phyloP scores from a whole-genome alignment of 1,140 invertebrate species.

The Batillaria attramentaria region DNA sequence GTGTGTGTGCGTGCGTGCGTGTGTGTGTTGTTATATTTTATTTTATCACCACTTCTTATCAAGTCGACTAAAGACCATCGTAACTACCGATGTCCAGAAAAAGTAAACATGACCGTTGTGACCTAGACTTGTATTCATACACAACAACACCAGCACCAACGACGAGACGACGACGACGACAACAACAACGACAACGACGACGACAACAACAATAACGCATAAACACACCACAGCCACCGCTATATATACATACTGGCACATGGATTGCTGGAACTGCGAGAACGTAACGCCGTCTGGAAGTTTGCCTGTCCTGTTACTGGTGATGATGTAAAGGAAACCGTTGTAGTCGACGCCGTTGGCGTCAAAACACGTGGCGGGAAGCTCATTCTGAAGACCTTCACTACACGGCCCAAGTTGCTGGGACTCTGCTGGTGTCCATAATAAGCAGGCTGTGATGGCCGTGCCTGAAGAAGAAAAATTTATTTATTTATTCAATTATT shows the following conservation, averaged over 20 bases:
- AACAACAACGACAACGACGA: neutral
- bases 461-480: too few relatives aligned
- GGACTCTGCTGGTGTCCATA: neutral
- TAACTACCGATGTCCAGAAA: neutral
- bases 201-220: neutral
- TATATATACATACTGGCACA: slow-evolving; percentile 30
- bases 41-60: too few relatives aligned
- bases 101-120: neutral
- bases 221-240: neutral
- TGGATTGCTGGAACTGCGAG: slow-evolving; percentile 8
- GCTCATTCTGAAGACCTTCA: slow-evolving; percentile 20
- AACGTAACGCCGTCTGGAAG: slow-evolving; percentile 23
- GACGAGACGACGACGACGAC: neutral
- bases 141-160: neutral
- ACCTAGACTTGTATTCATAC: too few relatives aligned
- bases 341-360: slow-evolving; percentile 36
- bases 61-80: neutral
- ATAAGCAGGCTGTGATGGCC: too few relatives aligned
- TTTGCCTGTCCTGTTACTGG: slow-evolving; percentile 31
- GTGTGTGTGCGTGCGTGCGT: neutral
- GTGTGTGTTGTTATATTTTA: too few relatives aligned
- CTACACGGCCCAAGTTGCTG: slow-evolving; percentile 26
- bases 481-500: too few relatives aligned
- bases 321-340: slow-evolving; percentile 33
- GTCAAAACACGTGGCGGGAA: slow-evolving; percentile 29